A percentile compares a stretch with the other conserved stretches of the same genome.
Conservation (phyloP, 2,888 invertebrate species). For the Desoria tigrina region DNA sequence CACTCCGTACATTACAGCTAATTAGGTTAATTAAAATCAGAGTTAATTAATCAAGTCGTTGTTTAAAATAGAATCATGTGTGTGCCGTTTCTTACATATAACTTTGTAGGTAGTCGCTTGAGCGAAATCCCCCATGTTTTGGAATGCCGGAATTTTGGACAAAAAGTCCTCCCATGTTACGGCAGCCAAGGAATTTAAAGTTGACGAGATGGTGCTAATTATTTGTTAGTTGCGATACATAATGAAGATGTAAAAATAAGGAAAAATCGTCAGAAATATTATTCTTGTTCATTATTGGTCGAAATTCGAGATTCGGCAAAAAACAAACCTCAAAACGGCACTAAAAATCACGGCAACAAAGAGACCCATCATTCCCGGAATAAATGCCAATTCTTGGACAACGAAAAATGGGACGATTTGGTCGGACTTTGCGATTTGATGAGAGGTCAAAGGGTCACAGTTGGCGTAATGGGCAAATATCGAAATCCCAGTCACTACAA, state of each 20-base stretch:
- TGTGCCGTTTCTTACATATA: slow-evolving; percentile 26
- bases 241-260: not conserved
- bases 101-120: slow-evolving; percentile 38
- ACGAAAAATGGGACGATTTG: slow-evolving; percentile 49
- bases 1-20: slow-evolving; percentile 39
- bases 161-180: slow-evolving; percentile 50
- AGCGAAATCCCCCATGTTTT: slow-evolving; percentile 34
- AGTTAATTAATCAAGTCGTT: not conserved
- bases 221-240: slow-evolving; percentile 6
- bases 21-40: not conserved
- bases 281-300: too few species aligned
- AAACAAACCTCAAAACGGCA: slow-evolving; percentile 50
- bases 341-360: slow-evolving; percentile 46
- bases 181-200: slow-evolving; percentile 46
- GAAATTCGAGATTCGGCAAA: slow-evolving; percentile 39
- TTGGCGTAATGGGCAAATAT: slow-evolving; percentile 41
- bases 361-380: slow-evolving; percentile 51
- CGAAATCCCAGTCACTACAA: slow-evolving; percentile 45
- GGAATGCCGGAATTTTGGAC: slow-evolving; percentile 32
- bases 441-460: slow-evolving; percentile 42
- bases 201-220: slow-evolving; percentile 47
- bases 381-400: slow-evolving; percentile 40
- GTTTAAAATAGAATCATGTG: not conserved
- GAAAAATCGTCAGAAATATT: not conserved
- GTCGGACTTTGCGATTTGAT: slow-evolving; percentile 40